Conservation (phyloP, 1,140 invertebrate species). For the Pemphigus obesinymphae region DNA sequence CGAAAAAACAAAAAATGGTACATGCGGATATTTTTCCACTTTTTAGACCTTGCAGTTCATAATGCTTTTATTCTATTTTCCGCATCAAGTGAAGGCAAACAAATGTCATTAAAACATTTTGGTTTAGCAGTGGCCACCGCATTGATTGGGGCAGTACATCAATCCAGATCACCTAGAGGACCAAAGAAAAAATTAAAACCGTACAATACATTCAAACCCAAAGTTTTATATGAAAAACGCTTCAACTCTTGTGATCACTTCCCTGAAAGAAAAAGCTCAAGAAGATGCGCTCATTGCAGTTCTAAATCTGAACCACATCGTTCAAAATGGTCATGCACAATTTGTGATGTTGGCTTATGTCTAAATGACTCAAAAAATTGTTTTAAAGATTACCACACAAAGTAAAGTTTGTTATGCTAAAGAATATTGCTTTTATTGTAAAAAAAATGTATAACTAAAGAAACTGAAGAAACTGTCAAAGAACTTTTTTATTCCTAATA, state of each 20-base stretch:
- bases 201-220: no score
- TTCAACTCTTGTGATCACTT: neutral
- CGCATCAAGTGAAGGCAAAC: neutral
- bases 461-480: no score
- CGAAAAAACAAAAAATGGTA: no score
- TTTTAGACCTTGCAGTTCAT: conserved; percentile 47
- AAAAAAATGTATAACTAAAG: neutral
- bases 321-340: neutral
- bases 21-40: conserved; percentile 49
- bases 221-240: neutral
- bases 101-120: neutral
- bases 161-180: no score
- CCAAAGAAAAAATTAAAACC: no score
- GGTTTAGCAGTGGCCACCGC: neutral
- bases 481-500: no score
- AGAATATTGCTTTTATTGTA: no score
- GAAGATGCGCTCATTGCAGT: neutral
- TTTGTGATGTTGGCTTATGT: conserved; percentile 15
- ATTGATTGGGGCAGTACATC: no score
- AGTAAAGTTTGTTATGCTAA: neutral
- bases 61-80: conserved; percentile 48
- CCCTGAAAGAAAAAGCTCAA: neutral
- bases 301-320: neutral
- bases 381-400: neutral
- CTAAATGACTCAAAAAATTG: conserved; percentile 2